phyloP scores from a whole-genome alignment of 2,797 vertebrate genomes.

The Fistularia tabacaria region DNA sequence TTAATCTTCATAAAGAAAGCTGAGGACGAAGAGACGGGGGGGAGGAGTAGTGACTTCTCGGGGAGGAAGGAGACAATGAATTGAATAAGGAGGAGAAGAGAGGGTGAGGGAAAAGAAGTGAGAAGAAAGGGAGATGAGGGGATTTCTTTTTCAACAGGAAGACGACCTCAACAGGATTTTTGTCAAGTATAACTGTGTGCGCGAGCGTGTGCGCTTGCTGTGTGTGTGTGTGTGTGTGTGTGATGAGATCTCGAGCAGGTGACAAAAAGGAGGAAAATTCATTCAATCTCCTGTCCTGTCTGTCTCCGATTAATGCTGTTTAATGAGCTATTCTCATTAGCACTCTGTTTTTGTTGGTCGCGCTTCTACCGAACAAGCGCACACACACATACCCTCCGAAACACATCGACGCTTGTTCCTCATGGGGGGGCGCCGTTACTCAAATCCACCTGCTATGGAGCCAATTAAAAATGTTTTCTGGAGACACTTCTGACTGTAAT shows the following conservation, averaged over 20 bases:
- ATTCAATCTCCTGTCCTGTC: background rate
- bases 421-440: constrained; percentile 24
- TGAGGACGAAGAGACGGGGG: constrained; percentile 19
- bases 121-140: constrained; percentile 16
- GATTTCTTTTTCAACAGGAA: constrained; percentile 5
- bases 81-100: constrained; percentile 24
- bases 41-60: background rate
- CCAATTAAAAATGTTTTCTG: constrained; percentile 69
- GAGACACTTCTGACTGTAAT: constrained; percentile 40
- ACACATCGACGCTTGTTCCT: background rate
- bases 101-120: constrained; percentile 17
- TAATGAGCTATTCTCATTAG: constrained; percentile 68
- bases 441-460: constrained; percentile 56
- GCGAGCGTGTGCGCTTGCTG: background rate
- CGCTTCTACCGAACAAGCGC: constrained; percentile 1
- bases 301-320: constrained; percentile 15
- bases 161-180: constrained; percentile 34
- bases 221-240: constrained; percentile 8
- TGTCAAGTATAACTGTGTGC: constrained; percentile 3
- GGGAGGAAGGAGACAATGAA: constrained; percentile 24
- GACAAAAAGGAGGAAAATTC: background rate
- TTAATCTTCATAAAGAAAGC: constrained; percentile 52
- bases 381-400: constrained; percentile 7
- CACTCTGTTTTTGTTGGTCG: background rate
- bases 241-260: constrained; percentile 10